These are phyloP conservation scores for Acheta domesticus DNA, from an alignment of 2,888 invertebrate genomes.

Conservation along the genomic window DNA sequence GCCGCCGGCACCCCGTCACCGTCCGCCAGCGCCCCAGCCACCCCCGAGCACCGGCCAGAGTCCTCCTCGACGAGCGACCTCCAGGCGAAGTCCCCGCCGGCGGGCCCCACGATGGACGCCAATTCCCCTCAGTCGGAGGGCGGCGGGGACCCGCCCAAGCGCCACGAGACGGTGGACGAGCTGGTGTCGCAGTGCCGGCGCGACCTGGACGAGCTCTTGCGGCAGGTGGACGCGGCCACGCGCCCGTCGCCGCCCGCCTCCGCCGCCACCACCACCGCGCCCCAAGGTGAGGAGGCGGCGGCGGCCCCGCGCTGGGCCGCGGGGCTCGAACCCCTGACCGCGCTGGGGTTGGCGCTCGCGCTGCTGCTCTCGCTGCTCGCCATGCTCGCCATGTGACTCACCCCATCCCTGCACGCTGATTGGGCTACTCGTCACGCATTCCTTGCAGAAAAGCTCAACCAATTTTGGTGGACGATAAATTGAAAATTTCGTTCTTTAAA, in stretches of 20 bases:
- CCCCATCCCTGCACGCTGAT: no score
- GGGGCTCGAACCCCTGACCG: conserved; percentile 69
- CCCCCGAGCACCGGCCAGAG: background rate
- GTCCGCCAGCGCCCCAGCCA: background rate
- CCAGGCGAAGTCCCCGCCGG: no score
- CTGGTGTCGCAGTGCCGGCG: background rate
- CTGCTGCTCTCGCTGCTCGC: conserved; percentile 49
- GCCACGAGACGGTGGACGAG: background rate
- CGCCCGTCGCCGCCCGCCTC: background rate
- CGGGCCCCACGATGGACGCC: background rate
- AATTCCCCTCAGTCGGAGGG: background rate
- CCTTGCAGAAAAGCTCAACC: no score
- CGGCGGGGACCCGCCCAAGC: background rate
- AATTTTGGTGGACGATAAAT: no score
- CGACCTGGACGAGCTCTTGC: conserved; percentile 22
- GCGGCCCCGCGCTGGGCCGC: conserved; percentile 49
- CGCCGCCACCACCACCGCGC: background rate
- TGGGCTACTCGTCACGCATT: no score
- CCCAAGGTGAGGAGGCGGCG: conserved; percentile 27
- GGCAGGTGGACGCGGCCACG: background rate
- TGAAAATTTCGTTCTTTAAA: no score
- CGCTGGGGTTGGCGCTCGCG: conserved; percentile 71
- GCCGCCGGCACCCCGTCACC: background rate
- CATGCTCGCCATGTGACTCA: background rate
- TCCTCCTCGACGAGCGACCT: no score